Evolutionary conservation across 2,888 invertebrate species (phyloP).

Genomic region (Myathropa florea): DNA sequence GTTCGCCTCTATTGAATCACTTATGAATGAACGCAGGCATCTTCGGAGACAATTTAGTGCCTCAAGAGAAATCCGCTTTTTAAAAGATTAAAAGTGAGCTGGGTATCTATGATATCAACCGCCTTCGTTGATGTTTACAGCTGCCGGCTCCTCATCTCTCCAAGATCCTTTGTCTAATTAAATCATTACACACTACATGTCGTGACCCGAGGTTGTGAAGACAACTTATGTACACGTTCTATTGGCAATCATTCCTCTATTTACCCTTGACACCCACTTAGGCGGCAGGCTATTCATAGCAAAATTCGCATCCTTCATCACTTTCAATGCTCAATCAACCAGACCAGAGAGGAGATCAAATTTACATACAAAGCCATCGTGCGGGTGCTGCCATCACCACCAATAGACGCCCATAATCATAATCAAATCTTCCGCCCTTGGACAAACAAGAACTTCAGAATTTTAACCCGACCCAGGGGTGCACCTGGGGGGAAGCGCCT

Average conservation of each 20-base stretch:
- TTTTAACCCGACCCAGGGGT: conserved; percentile 21
- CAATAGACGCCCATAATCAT: conserved; percentile 26
- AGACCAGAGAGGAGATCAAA: background rate
- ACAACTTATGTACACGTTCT: background rate
- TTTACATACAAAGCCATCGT: background rate
- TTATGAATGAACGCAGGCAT: too few relatives aligned
- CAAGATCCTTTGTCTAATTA: background rate
- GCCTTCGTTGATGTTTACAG: too few relatives aligned
- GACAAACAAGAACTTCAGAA: conserved; percentile 20
- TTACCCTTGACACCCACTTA: background rate
- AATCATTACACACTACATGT: background rate
- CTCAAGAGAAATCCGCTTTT: background rate
- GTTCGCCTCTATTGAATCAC: background rate
- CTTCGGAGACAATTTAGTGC: background rate
- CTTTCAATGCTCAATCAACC: background rate
- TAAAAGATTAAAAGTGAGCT: background rate
- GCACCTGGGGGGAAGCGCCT: background rate
- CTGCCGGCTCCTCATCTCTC: background rate
- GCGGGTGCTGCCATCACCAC: background rate
- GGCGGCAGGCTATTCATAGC: background rate
- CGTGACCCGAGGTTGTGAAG: background rate
- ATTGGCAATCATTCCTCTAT: background rate
- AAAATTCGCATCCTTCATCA: background rate
- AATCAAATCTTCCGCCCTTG: conserved; percentile 26
- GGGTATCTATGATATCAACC: background rate